phyloP scores from a whole-genome alignment of 2,797 vertebrate species.

The Silurus lanzhouensis region DNA sequence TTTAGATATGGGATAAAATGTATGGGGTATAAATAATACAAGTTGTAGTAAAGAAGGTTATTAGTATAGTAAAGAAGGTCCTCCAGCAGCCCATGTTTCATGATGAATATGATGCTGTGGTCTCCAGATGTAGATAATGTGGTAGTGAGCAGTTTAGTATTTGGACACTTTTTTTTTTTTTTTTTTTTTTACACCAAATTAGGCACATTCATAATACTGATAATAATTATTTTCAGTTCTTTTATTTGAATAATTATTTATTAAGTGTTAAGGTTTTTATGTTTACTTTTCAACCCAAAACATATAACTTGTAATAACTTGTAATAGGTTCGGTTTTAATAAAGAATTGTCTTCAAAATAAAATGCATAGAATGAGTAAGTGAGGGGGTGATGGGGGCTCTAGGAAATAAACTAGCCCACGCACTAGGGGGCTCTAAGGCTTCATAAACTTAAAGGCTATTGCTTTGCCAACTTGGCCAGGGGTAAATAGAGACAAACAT shows the following conservation, averaged over 20 bases:
- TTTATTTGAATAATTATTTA: too few species aligned
- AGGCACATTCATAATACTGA: neutral
- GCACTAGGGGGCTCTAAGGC: neutral
- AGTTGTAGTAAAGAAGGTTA: neutral
- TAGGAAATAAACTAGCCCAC: neutral
- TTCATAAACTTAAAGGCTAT: neutral
- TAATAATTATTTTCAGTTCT: neutral
- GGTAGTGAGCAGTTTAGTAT: neutral
- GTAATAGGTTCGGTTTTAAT: neutral
- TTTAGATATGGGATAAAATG: neutral
- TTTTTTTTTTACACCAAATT: neutral
- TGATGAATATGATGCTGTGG: neutral
- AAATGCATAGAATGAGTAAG: neutral
- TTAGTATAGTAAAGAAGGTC: neutral
- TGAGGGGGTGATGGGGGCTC: neutral
- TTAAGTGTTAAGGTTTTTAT: neutral
- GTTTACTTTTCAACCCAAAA: neutral
- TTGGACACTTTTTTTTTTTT: neutral
- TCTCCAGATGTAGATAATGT: neutral
- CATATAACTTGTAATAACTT: neutral
- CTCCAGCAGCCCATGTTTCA: neutral
- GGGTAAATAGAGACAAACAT: slow-evolving; percentile 8
- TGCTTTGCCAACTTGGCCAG: neutral
- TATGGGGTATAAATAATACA: neutral
- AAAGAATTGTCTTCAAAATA: neutral